phyloP scores from a whole-genome alignment of 2,888 invertebrate species.

The Hydropsyche betteni region DNA sequence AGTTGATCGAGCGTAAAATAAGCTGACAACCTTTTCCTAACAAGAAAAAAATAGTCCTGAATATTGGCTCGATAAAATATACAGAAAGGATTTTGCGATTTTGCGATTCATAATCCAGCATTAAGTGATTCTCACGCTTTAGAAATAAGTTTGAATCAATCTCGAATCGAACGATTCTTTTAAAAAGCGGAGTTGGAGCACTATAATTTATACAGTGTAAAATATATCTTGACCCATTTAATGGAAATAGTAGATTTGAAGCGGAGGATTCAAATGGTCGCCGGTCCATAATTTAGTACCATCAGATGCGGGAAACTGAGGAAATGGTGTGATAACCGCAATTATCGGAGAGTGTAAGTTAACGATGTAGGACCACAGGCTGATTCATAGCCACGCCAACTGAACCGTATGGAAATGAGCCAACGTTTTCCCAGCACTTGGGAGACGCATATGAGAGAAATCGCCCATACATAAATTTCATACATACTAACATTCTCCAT shows the following conservation, averaged over 20 bases:
- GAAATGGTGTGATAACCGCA: slow-evolving; percentile 39
- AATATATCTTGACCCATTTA: slow-evolving; percentile 15
- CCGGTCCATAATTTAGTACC: slow-evolving; percentile 32
- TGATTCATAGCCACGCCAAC: slow-evolving; percentile 31
- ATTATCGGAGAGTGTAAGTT: slow-evolving; percentile 36
- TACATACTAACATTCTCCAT: too few relatives aligned
- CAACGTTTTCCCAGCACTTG: slow-evolving; percentile 4
- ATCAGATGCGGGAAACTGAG: slow-evolving; percentile 37
- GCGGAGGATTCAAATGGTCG: slow-evolving; percentile 22
- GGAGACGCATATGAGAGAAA: background rate
- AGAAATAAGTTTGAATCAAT: background rate
- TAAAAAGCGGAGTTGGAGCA: background rate
- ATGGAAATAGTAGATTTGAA: slow-evolving; percentile 21
- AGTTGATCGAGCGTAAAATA: slow-evolving; percentile 30
- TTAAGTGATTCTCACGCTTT: background rate
- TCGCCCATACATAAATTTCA: too few relatives aligned
- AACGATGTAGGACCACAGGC: slow-evolving; percentile 34
- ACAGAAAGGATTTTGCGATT: background rate
- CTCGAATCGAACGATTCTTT: background rate
- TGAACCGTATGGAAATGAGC: slow-evolving; percentile 39
- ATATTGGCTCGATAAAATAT: slow-evolving; percentile 11
- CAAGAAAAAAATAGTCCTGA: slow-evolving; percentile 27
- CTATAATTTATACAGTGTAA: slow-evolving; percentile 18
- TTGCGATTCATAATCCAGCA: slow-evolving; percentile 10
- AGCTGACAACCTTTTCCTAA: slow-evolving; percentile 36